These are phyloP conservation scores for Argynnis bischoffii DNA, from an alignment of 2,888 invertebrate species.

Conservation along the genomic window DNA sequence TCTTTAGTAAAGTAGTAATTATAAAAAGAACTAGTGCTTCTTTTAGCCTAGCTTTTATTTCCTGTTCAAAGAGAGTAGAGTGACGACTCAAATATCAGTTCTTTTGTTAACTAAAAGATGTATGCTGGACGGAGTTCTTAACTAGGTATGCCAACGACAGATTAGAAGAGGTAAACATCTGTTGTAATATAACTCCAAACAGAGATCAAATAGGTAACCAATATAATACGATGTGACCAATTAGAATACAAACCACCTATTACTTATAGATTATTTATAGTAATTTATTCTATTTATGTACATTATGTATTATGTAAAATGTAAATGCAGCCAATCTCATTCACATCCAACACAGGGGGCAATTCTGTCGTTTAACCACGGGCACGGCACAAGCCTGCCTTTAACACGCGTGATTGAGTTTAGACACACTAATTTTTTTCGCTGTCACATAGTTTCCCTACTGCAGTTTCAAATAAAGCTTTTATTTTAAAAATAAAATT, in stretches of 20 bases:
- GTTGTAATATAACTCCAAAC: too few species aligned
- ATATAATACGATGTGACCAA: too few species aligned
- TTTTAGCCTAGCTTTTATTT: neutral
- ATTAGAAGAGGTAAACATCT: too few species aligned
- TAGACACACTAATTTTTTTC: slow-evolving; percentile 39
- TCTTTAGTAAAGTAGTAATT: too few species aligned
- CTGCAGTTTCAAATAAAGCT: slow-evolving; percentile 23
- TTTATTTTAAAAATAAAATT: slow-evolving; percentile 12
- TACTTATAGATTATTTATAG: too few species aligned
- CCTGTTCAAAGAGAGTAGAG: neutral
- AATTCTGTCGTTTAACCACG: slow-evolving; percentile 2
- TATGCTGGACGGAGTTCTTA: too few species aligned
- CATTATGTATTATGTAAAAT: neutral
- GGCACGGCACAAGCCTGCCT: slow-evolving; percentile 5
- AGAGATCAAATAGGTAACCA: too few species aligned
- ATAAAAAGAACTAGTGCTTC: too few species aligned
- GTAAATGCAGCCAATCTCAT: neutral
- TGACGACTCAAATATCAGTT: too few species aligned
- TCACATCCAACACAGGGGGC: neutral
- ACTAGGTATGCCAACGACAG: too few species aligned
- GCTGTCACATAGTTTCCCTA: slow-evolving; percentile 23
- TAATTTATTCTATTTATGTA: neutral
- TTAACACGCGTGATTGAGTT: slow-evolving; percentile 18
- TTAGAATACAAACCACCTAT: too few species aligned
- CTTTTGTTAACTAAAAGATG: too few species aligned